Base-by-base conservation (phyloP, 1,140 invertebrate species). In the Drosophila nannoptera region DNA sequence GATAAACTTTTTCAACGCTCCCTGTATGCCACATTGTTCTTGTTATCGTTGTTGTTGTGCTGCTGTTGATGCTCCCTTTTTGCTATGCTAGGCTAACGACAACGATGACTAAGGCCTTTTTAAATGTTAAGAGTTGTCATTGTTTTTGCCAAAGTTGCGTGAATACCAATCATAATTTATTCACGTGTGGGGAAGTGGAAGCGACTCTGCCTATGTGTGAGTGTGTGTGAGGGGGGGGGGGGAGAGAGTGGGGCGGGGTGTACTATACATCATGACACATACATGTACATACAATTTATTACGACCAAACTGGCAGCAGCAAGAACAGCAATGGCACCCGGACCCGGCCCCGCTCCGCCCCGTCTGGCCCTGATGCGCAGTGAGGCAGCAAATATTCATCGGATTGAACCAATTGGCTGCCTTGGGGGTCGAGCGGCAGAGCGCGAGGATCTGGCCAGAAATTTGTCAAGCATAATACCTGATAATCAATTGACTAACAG, bases 91-190 rank as follows among this genome's bases (percentile, higher is more conserved):
- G 35, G 62, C 59, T 65, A 50, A 65, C 64, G 68, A 60, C 83
- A 73, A 71, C 81, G 81, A 83, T 83, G 80, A 80, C 81, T 83
- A 80, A 83, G 80, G 69, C 69, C 73, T 76, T 84, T 62, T 83
- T 76, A 80, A 83, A 83, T 84, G 64, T 84, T 77, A 77, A 76
- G 65, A 86, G 69, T 80, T 83, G 80, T 84, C 80, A 80, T 83
- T 83, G 80, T 84, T 76, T 84, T 76, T 83, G 80, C 62, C 55
- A 75, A 84, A 78, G 38, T 83, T 84, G 59, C 52, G 58, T 69
- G 72, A 68, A 67, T 73, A 60, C 43, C 50, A 61, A 55, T 67
- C 76, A 84, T 84, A 86, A 83, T 71, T 83, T 83, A 86, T 83
- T 71, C 65, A 80, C 67, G 65, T 49, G 50, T 22, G 22, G 22